Base-by-base conservation (phyloP, 2,797 vertebrate genomes). In the Psittacula derbiana region DNA sequence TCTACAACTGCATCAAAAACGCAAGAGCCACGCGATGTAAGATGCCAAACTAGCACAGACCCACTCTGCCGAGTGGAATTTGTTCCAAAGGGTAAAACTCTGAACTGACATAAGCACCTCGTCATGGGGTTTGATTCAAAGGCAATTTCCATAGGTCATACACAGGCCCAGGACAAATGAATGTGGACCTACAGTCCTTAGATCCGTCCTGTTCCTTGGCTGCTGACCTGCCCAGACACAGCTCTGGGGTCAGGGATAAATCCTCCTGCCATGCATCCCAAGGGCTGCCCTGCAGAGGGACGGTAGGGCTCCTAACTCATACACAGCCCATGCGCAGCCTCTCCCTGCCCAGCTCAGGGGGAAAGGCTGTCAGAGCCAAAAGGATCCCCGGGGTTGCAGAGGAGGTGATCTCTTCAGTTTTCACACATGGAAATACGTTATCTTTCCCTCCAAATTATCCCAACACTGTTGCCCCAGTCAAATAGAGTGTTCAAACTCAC, bases 81-180 rank as follows among this genome's bases (percentile, higher is more conserved):
- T 55, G 65, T 31, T 44, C 36, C 4, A 27, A 70, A 62, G 58
- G 55, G 70, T 44, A 43, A 76, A 72, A 75, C 40, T 36, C 70
- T 40, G 33, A 76, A 62, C 40, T n/a, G 44, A 50, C 36, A 3
- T 21, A 79, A 88, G 80, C 62, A 72, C 76, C 67, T 76, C 0
- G 0, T 24, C 24, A 11, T 2, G n/a, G 9, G 67, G 40, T 60
- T 80, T 28, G 70, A 47, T 47, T 65, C 6, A 4, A 38, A 67
- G 33, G 5, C 50, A 49, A 25, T 27, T 24, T 5, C 13, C 33
- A 16, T 8, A 80, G 30, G 4, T 49, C 52, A 38, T 2, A 61
- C 40, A 27, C 28, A 41, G 57, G n/a, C 28, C 43, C 0, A 0
- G 49, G 36, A 69, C 33, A 47, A 76, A 72, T 4, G 1, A 47